Evolutionary conservation across 2,113 vertebrate species (phyloP), one percentile per base, ranked within the genome.

Genomic region (Saimiri boliviensis): DNA sequence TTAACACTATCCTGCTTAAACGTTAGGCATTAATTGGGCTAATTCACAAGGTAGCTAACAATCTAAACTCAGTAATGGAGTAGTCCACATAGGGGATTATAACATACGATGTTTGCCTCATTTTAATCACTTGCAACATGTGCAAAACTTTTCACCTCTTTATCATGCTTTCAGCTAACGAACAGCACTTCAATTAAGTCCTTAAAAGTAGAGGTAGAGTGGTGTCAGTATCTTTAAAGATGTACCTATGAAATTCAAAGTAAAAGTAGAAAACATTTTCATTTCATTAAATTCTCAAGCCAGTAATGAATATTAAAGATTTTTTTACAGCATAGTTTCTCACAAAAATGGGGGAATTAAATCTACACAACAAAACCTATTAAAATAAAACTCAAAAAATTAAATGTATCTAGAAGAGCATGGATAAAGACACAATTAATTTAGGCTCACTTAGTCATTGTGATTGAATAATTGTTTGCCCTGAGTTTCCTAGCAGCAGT

Each of bases 111-210:
- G 30, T 54, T 92, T 54, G 35, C 35, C 37, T 93, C 89, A 25
- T 93, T 93, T 96, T 71, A 84, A 52, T 92, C n/a, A 71, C 77
- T 68, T 93, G 9, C 37, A 94, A 70, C 52, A 10, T 83, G 35
- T 66, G 12, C 37, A n/a, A 74, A 96, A 66, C 14, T 25, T 84
- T 91, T 5, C 5, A 70, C 40, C 10, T 70, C 25, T 47, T 90
- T 92, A 52, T 85, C 52, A 58, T 54, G 4, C 40, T 68, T 91
- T 37, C 14, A 94, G 21, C 54, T 93, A 90, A 84, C 79, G 23
- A 70, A 37, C 56, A 87, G 7, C 2, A 81, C 42, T 93, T 88
- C 86, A 94, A 80, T 80, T 70, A 1, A 23, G 71, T 90, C 14
- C 35, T 87, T 66, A 42, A 80, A 83, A 93, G 7, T 76, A 5